Base-by-base conservation (phyloP, 2,888 invertebrate species). In the Piscicola geometra region DNA sequence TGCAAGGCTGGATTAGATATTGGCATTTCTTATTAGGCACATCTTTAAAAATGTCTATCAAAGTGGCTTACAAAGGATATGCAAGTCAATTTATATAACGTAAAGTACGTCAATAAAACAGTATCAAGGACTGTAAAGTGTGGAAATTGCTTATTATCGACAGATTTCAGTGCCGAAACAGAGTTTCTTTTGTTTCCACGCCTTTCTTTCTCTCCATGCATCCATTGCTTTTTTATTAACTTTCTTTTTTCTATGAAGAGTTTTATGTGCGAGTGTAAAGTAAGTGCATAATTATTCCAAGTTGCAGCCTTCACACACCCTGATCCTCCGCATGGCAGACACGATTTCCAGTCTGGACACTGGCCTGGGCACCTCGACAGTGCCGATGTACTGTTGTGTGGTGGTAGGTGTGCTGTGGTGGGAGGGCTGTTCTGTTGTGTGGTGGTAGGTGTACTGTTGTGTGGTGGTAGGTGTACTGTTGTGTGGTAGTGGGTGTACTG, bases 321-420 rank as follows among this genome's bases (percentile, higher is more conserved):
- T 90, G 85, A 98, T 97, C 83, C 95, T 89, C 79, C 98, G 91
- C 98, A 99, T 99, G 79, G 98, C 97, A 79, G 97, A 95, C 77
- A 99, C 98, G 85, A 99, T 99, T 88, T 99, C 98, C 81, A 97
- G 93, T 82, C 97, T 90, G 85, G 93, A 97, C 81, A 93, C 93
- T 41, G 98, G 98, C 81, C 97, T 89, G 28, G 96, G 93, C 82
- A 99, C 95, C 86, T 97, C 97, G 90, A 98, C 90, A 80, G 94
- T 94, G 81, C 98, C 98, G 85, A 99, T 97, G 87, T 94, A 96
- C 98, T 99, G 91, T n/a, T n/a, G n/a, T n/a, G n/a, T n/a, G n/a
- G n/a, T n/a, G n/a, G n/a, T n/a, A n/a, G n/a, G n/a, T n/a, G n/a
- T n/a, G n/a, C n/a, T n/a, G n/a, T n/a, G n/a, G n/a, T n/a, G n/a